Evolutionary conservation across 2,888 invertebrate genomes (phyloP), one percentile per base, ranked within the genome.

Genomic region (Rhagium mordax): DNA sequence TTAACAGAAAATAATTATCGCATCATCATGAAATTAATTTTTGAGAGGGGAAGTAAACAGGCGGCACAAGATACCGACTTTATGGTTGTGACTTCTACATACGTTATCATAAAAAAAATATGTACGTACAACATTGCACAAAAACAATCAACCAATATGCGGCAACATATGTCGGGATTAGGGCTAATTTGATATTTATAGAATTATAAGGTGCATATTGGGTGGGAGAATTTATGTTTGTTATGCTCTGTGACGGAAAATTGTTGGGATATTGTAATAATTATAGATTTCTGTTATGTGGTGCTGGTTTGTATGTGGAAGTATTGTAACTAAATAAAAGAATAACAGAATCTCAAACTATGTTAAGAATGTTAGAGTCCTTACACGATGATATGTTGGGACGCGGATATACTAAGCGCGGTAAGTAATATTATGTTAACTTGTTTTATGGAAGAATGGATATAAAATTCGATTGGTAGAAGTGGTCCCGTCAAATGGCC

Each of bases 41-140:
- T 3, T 27, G 51, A 51, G 29, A 64, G 51, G 64, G 10, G 49
- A 51, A 16, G 49, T 27, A 64, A 49, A 64, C 24, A 24, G 16
- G 55, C 55, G 21, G 55, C 8, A 64, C 27, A 27, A 8, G 65
- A 53, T 65, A 65, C 53, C 20, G 24, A 60, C 41, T 69, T 69
- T 61, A 69, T 61, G 69, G 61, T 69, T 61, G 61, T 61, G 61
- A 69, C 51, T 69, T 69, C 33, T 69, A 69, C 69, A 69, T 33
- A 29, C 53, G 24, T 65, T 65, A 65, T 65, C 65, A 21, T 16
- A 41, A 33, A 51, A 21, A 65, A 65, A 64, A 64, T 64, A 64
- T 64, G n/a, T 65, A 33, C n/a, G 41, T 55, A 33, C 33, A 53
- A 55, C 27, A 65, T 53, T 18, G 29, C 29, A 51, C n/a, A 64